Evolutionary conservation across 2,113 vertebrate genomes (phyloP).

Genomic region (Callipepla californica): DNA sequence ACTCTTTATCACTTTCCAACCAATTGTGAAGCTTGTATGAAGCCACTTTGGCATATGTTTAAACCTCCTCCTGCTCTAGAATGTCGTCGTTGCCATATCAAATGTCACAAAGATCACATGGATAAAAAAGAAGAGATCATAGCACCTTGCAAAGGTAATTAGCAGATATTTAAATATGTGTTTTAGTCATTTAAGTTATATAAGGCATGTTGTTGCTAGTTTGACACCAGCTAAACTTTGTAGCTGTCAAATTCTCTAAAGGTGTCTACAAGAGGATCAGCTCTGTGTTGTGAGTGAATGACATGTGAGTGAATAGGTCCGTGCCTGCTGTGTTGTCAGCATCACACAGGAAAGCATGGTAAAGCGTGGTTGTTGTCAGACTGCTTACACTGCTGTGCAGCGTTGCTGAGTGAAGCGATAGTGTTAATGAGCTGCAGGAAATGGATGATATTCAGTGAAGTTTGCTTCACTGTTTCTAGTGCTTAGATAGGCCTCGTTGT

Average conservation of each 20-base stretch:
- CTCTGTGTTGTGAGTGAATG: neutral
- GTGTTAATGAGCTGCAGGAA: neutral
- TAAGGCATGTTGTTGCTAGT: neutral
- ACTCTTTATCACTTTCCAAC: constrained; percentile 98
- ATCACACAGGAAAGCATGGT: rapidly evolving
- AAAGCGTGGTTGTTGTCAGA: rapidly evolving
- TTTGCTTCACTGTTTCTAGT: neutral
- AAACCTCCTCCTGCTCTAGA: constrained; percentile 98
- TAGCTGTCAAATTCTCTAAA: neutral
- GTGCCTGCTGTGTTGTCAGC: neutral
- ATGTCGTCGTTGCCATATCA: constrained; percentile 98
- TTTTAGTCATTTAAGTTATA: neutral
- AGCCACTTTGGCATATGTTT: constrained; percentile 99
- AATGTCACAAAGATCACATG: constrained; percentile 99
- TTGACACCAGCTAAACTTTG: rapidly evolving
- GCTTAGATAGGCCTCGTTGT: neutral
- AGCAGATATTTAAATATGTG: neutral
- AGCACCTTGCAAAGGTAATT: constrained; percentile 93
- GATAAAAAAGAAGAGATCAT: constrained; percentile 98
- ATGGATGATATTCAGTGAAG: neutral
- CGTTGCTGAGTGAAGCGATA: rapidly evolving
- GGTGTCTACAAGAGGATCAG: neutral
- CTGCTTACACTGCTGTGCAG: neutral
- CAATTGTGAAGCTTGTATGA: constrained; percentile 98
- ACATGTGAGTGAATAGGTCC: rapidly evolving